Base-by-base conservation (phyloP, 1,140 invertebrate genomes). In the Centruroides vittatus region DNA sequence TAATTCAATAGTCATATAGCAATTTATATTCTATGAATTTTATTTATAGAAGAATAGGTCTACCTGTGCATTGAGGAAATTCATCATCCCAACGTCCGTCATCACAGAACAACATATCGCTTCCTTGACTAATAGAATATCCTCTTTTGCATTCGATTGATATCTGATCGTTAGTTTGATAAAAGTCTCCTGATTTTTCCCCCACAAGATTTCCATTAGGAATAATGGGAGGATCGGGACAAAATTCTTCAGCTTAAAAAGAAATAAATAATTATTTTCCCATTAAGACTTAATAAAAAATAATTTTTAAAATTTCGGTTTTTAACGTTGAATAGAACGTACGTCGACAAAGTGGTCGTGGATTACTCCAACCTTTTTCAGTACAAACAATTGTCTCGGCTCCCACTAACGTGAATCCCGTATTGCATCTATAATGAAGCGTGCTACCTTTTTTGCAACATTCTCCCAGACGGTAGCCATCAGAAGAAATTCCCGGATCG, bases 61-160 rank as follows among this genome's bases (percentile, higher is more conserved):
- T 60, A 63, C 62, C 62, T 57, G 12, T 36, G 34, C 62, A 63
- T 53, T 63, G 55, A 41, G 47, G 55, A n/a, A 63, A 60, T 11
- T 60, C 58, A 41, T 41, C 52, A n/a, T 63, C 62, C 62, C 62
- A 63, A 8, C 7, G 13, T 8, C 53, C 55, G 23, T 60, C 54
- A 2, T 60, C 41, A 11, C 62, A 63, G 10, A 57, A 47, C 3
- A 57, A 35, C 11, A 46, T 60, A 11, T 54, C 35, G 0, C 12
- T 9, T 5, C 41, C 5, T 1, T 50, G 49, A 11, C 10, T 53
- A 47, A 55, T 60, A 13, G 35, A 41, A 36, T 47, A 63, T 12
- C 62, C 62, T 4, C 7, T 54, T 9, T 60, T 50, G 23, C 62
- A 63, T 6, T 49, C 2, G 5, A 63, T 9, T 51, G 57, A 34